These are phyloP conservation scores for Andrena minutula DNA, from an alignment of 2,888 invertebrate species.

Conservation along the genomic window DNA sequence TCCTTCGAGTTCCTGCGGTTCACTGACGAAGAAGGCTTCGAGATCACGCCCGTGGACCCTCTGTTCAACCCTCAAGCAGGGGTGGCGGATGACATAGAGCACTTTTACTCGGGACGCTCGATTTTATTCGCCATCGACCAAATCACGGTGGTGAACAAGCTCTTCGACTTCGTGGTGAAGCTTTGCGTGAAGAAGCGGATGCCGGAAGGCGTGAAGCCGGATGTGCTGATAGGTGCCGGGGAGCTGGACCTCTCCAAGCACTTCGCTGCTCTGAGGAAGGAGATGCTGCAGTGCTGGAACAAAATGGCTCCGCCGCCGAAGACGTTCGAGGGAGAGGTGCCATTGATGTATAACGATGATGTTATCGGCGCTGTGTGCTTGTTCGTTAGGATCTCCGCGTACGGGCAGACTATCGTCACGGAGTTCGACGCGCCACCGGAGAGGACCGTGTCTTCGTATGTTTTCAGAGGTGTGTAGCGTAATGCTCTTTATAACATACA, in stretches of 20 bases:
- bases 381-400: slow-evolving; percentile 88
- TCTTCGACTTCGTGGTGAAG: slow-evolving; percentile 86
- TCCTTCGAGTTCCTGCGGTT: slow-evolving; percentile 87
- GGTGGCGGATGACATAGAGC: slow-evolving; percentile 75
- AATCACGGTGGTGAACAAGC: slow-evolving; percentile 85
- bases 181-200: slow-evolving; percentile 87
- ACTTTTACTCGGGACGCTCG: slow-evolving; percentile 88
- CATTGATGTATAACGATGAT: slow-evolving; percentile 77
- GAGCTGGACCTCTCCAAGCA: slow-evolving; percentile 88
- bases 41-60: slow-evolving; percentile 78
- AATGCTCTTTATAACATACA: neutral
- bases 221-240: slow-evolving; percentile 87
- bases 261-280: slow-evolving; percentile 87
- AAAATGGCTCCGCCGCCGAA: slow-evolving; percentile 81
- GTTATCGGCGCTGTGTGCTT: slow-evolving; percentile 86
- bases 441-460: slow-evolving; percentile 59
- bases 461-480: slow-evolving; percentile 68
- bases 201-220: slow-evolving; percentile 87
- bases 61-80: slow-evolving; percentile 81
- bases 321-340: slow-evolving; percentile 87
- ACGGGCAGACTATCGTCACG: slow-evolving; percentile 88
- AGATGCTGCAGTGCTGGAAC: slow-evolving; percentile 79
- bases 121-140: slow-evolving; percentile 88
- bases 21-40: slow-evolving; percentile 85
- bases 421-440: slow-evolving; percentile 84